Conservation (phyloP, 2,888 invertebrate species). For the Thumatha senex region DNA sequence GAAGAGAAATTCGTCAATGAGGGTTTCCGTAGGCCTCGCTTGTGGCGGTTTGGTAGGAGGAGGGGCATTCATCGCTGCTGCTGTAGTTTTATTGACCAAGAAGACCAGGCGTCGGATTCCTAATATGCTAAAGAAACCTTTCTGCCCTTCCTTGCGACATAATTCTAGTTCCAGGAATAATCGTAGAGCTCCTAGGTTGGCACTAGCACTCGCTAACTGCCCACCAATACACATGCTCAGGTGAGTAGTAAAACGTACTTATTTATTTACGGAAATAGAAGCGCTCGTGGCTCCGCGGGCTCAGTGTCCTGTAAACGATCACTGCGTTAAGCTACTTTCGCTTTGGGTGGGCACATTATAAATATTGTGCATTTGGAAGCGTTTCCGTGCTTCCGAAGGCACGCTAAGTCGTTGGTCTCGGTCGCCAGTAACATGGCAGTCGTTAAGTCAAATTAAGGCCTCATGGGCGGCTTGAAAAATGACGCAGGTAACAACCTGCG, state of each 20-base stretch:
- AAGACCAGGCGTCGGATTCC: slow-evolving; percentile 67
- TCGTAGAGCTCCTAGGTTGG: slow-evolving; percentile 71
- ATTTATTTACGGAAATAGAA: too few species aligned
- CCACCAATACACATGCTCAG: slow-evolving; percentile 76
- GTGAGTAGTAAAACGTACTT: slow-evolving; percentile 47
- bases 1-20: slow-evolving; percentile 78
- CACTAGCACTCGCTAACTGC: slow-evolving; percentile 71
- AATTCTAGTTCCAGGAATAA: slow-evolving; percentile 67
- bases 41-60: slow-evolving; percentile 77
- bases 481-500: too few species aligned
- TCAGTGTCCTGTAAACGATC: too few species aligned
- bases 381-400: too few species aligned
- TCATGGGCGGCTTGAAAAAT: too few species aligned
- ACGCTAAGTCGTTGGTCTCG: too few species aligned
- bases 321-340: too few species aligned
- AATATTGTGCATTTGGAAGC: too few species aligned
- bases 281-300: too few species aligned
- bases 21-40: slow-evolving; percentile 70
- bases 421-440: too few species aligned
- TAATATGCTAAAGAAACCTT: slow-evolving; percentile 74
- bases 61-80: slow-evolving; percentile 83
- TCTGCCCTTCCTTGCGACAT: slow-evolving; percentile 68
- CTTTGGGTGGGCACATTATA: too few species aligned
- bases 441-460: too few species aligned
- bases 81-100: slow-evolving; percentile 86